These are phyloP conservation scores for Alloplasta piceator DNA, from an alignment of 2,888 invertebrate genomes.

Conservation along the genomic window DNA sequence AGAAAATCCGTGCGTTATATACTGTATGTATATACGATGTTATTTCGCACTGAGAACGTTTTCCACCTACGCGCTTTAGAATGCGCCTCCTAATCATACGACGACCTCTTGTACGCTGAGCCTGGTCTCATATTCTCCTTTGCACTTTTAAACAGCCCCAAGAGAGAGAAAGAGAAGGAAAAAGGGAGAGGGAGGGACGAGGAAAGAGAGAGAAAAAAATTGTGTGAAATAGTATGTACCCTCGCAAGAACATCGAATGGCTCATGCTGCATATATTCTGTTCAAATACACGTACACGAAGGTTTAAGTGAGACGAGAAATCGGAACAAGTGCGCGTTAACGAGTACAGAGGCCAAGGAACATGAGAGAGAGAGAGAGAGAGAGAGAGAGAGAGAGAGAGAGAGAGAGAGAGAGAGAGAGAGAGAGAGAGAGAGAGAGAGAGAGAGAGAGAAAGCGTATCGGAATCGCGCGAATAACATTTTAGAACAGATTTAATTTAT, in stretches of 20 bases:
- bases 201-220: not conserved
- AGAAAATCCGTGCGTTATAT: not conserved
- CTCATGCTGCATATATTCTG: not conserved
- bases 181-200: not conserved
- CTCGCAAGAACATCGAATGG: conserved; percentile 21
- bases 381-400: conserved; percentile 19
- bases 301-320: conserved; percentile 13
- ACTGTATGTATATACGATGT: not conserved
- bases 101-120: not conserved
- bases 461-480: conserved; percentile 34
- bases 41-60: conserved; percentile 30
- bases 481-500: conserved; percentile 40
- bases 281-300: not conserved
- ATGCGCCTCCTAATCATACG: conserved; percentile 29
- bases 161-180: not conserved
- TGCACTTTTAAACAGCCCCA: not conserved
- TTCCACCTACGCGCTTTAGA: conserved; percentile 42
- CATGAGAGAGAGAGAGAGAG: conserved; percentile 14
- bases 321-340: conserved; percentile 35
- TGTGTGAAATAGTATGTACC: conserved; percentile 26
- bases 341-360: conserved; percentile 21
- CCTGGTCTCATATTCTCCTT: conserved; percentile 27
- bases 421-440: conserved; percentile 28
- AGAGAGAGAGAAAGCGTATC: conserved; percentile 34
- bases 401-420: conserved; percentile 18